A percentile compares a stretch with the other conserved stretches of the same genome.
phyloP scores from a whole-genome alignment of 2,797 vertebrate genomes.

The Pseudochirops corinnae region DNA sequence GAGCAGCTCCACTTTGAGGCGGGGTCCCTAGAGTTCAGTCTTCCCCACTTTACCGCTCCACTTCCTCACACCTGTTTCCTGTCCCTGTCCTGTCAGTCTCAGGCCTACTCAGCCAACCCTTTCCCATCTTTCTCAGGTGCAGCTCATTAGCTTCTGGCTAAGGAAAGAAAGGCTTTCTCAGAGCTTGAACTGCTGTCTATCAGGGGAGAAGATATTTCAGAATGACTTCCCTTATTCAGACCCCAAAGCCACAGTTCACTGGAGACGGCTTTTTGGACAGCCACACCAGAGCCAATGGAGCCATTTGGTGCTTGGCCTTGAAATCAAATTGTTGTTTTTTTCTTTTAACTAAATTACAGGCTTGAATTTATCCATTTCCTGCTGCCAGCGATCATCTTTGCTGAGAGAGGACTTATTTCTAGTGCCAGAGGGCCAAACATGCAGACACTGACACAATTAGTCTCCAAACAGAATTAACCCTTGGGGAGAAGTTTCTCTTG shows the following conservation, averaged over 20 bases:
- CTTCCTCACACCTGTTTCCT: constrained; percentile 5
- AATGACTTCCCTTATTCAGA: neutral
- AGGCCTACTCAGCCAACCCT: neutral
- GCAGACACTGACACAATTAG: neutral
- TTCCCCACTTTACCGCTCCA: neutral
- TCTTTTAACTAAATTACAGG: neutral
- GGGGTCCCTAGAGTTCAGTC: neutral
- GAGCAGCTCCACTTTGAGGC: neutral
- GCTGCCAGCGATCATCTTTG: neutral
- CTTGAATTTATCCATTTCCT: neutral
- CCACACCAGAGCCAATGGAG: neutral
- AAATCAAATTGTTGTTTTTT: neutral
- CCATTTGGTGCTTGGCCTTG: neutral
- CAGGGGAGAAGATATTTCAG: constrained; percentile 1
- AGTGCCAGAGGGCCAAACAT: constrained; percentile 12
- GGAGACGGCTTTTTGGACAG: neutral
- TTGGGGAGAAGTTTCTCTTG: neutral
- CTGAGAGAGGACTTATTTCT: neutral
- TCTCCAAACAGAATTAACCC: neutral
- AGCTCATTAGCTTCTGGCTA: neutral
- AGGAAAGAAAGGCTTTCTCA: neutral
- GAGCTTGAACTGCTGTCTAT: neutral
- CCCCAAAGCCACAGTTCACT: neutral
- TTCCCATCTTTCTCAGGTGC: neutral
- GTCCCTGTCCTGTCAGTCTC: neutral